These are phyloP conservation scores for Microctenopoma lineatum DNA, from an alignment of 2,797 vertebrate genomes.

Conservation along the genomic window DNA sequence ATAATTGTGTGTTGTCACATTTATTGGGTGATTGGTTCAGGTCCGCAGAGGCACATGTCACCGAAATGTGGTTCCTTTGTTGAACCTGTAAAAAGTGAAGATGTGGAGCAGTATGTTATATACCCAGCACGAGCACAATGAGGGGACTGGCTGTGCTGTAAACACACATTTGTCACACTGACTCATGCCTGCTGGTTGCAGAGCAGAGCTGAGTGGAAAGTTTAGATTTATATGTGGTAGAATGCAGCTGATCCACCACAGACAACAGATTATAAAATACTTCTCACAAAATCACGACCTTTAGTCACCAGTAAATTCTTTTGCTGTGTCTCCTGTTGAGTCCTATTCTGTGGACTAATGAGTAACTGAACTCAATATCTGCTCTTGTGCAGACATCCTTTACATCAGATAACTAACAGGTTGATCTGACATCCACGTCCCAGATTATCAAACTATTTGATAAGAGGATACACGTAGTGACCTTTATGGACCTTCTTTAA, in stretches of 20 bases:
- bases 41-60: neutral
- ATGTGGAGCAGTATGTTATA: slow-evolving; percentile 18
- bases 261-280: neutral
- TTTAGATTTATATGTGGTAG: slow-evolving; percentile 53
- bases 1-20: slow-evolving; percentile 34
- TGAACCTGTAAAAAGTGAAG: neutral
- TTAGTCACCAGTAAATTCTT: neutral
- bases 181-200: slow-evolving; percentile 57
- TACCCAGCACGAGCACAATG: slow-evolving; percentile 35
- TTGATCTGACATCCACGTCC: neutral
- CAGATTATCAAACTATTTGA: neutral
- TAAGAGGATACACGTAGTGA: neutral
- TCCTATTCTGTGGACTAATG: slow-evolving; percentile 4
- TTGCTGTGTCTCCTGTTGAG: neutral
- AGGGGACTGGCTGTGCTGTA: slow-evolving; percentile 61
- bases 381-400: neutral
- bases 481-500: neutral
- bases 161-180: slow-evolving; percentile 70
- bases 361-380: slow-evolving; percentile 1
- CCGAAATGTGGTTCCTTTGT: neutral
- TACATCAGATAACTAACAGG: neutral
- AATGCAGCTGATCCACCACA: slow-evolving; percentile 19
- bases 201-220: slow-evolving; percentile 65
- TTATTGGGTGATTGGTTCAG: slow-evolving; percentile 5
- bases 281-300: neutral